Percentiles rank a stretch among this genome's conserved stretches.
Evolutionary conservation across 2,888 invertebrate species (phyloP).

Genomic region (Ornithoptera alexandrae): DNA sequence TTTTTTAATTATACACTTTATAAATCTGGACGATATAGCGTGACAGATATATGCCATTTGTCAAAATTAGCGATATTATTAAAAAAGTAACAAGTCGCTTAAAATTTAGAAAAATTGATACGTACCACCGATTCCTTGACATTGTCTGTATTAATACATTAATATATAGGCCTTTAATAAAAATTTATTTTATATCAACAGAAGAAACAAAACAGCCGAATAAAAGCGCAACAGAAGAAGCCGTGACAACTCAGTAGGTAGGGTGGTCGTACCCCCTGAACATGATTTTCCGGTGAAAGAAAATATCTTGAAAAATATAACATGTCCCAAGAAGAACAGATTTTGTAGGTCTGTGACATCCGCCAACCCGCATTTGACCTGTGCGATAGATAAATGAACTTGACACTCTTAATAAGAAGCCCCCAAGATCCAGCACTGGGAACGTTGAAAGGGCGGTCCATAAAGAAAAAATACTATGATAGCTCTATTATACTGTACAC

Average conservation of each 20-base stretch:
- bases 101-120: neutral
- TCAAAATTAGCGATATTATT: slow-evolving; percentile 5
- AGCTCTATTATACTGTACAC: neutral
- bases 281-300: neutral
- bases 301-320: neutral
- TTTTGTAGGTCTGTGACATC: neutral
- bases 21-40: slow-evolving; percentile 8
- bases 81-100: neutral
- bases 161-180: neutral
- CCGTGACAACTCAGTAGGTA: too few species aligned
- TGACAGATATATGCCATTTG: slow-evolving; percentile 9
- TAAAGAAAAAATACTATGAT: neutral
- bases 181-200: neutral
- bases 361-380: too few species aligned
- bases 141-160: neutral
- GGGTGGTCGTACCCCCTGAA: too few species aligned
- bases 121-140: neutral
- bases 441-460: too few species aligned
- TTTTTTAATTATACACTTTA: slow-evolving; percentile 10
- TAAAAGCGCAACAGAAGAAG: too few species aligned
- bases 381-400: too few species aligned
- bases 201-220: neutral
- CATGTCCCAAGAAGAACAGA: neutral
- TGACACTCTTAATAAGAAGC: too few species aligned
- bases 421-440: too few species aligned